A percentile compares a stretch with the other conserved stretches of the same genome.
These are phyloP conservation scores for Ceryle rudis DNA, from an alignment of 2,797 vertebrate genomes.

Conservation along the genomic window DNA sequence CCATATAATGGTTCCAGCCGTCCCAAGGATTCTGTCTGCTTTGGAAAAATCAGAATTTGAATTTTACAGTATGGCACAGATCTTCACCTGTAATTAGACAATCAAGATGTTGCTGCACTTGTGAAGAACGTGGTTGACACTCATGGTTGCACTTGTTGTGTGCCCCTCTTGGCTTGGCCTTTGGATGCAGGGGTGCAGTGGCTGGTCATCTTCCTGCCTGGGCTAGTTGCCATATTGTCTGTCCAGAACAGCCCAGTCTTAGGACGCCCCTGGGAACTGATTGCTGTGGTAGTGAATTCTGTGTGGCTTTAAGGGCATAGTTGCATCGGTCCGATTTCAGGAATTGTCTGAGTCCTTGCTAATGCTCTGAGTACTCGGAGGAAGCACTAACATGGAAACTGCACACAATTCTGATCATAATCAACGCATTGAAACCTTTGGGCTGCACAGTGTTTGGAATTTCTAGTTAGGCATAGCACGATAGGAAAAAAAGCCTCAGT, in stretches of 20 bases:
- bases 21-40: not conserved
- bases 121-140: rapidly evolving
- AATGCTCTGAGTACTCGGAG: not conserved
- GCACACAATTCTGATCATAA: rapidly evolving
- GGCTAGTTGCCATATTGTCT: rapidly evolving
- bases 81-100: not conserved
- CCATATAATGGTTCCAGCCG: not conserved
- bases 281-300: not conserved
- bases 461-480: not conserved
- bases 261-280: not conserved
- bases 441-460: not conserved
- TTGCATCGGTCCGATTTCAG: not conserved
- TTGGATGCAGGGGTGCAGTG: not conserved
- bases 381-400: not conserved
- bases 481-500: not conserved
- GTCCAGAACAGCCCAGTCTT: not conserved
- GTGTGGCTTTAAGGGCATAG: not conserved
- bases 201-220: not conserved
- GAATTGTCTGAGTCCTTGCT: not conserved
- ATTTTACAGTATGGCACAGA: not conserved
- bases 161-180: rapidly evolving
- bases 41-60: not conserved
- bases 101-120: not conserved
- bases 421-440: not conserved
- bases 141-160: not conserved